phyloP scores from a whole-genome alignment of 1,140 invertebrate species.

The Heliothis virescens region DNA sequence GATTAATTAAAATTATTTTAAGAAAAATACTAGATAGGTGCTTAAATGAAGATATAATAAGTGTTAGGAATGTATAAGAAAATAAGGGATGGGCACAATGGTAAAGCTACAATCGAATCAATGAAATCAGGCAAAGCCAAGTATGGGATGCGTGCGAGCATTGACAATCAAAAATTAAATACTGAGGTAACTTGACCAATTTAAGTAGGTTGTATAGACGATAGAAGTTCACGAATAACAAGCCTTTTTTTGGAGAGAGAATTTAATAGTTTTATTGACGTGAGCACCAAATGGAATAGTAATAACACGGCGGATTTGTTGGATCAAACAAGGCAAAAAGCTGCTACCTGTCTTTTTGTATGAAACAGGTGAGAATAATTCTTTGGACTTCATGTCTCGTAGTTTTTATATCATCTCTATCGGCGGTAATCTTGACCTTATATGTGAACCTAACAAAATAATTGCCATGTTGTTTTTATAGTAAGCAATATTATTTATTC shows the following conservation, averaged over 20 bases:
- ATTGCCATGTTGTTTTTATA: conserved; percentile 12
- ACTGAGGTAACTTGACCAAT: too few relatives aligned
- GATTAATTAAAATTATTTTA: neutral
- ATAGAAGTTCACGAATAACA: neutral
- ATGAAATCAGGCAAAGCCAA: too few relatives aligned
- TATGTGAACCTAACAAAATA: conserved; percentile 14
- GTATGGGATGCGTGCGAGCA: too few relatives aligned
- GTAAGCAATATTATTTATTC: conserved; percentile 31
- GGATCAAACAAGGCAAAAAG: neutral
- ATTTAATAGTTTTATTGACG: too few relatives aligned
- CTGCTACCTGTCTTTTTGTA: conserved; percentile 14
- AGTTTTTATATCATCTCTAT: neutral
- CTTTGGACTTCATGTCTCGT: neutral
- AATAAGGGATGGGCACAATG: too few relatives aligned
- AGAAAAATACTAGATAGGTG: too few relatives aligned
- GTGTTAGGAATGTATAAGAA: too few relatives aligned
- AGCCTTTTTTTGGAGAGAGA: neutral
- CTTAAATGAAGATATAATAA: too few relatives aligned
- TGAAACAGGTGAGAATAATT: neutral
- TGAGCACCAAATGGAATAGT: neutral
- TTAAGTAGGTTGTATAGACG: too few relatives aligned
- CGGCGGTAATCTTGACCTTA: conserved; percentile 4
- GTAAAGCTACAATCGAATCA: too few relatives aligned
- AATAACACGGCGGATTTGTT: neutral
- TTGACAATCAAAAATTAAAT: too few relatives aligned